Conservation (phyloP, 2,797 vertebrate species). For the Amphiprion clarkii region DNA sequence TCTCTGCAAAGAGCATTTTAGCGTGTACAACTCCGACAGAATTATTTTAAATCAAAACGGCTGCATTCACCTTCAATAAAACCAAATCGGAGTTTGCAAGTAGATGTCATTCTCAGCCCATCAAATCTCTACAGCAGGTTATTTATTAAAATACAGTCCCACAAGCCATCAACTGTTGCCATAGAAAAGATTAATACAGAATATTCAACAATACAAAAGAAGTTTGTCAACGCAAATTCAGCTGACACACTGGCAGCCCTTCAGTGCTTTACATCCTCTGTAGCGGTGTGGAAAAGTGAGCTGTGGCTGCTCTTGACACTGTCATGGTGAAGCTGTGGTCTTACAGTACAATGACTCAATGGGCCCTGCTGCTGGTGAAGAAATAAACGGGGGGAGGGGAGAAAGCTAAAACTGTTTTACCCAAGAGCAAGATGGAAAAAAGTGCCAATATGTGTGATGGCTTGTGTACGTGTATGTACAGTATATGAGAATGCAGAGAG, state of each 20-base stretch:
- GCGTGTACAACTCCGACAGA: slow-evolving; percentile 13
- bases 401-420: slow-evolving; percentile 58
- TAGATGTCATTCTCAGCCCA: slow-evolving; percentile 19
- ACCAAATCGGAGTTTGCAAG: slow-evolving; percentile 48
- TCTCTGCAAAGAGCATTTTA: slow-evolving; percentile 21
- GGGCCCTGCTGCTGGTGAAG: slow-evolving; percentile 67
- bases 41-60: slow-evolving; percentile 43
- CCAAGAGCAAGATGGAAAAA: slow-evolving; percentile 67
- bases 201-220: slow-evolving; percentile 78
- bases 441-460: slow-evolving; percentile 67
- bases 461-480: slow-evolving; percentile 63
- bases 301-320: slow-evolving; percentile 66
- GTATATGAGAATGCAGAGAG: slow-evolving; percentile 59
- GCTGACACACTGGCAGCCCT: slow-evolving; percentile 69
- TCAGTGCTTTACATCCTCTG: slow-evolving; percentile 67
- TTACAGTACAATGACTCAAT: slow-evolving; percentile 74
- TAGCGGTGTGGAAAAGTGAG: slow-evolving; percentile 64
- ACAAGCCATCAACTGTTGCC: slow-evolving; percentile 58
- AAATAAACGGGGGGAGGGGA: slow-evolving; percentile 41
- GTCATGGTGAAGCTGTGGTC: slow-evolving; percentile 71
- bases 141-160: slow-evolving; percentile 70
- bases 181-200: slow-evolving; percentile 78
- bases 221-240: slow-evolving; percentile 66
- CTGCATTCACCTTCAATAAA: slow-evolving; percentile 48
- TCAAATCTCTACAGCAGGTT: slow-evolving; percentile 54